Base-by-base conservation (phyloP, 1,140 invertebrate species). In the Hesperophylax magnus region DNA sequence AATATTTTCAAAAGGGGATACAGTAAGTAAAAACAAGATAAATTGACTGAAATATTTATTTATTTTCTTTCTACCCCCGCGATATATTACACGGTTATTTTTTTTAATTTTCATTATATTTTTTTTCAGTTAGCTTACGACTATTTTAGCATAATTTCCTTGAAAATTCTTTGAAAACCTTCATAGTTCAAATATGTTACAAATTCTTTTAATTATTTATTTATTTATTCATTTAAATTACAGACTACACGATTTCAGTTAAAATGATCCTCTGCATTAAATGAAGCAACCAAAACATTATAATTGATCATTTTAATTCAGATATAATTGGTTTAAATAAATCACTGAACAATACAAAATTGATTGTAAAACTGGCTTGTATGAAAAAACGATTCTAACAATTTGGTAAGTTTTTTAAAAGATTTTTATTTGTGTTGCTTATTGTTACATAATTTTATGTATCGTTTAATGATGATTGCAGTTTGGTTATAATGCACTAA, bases 151-250 rank as follows among this genome's bases (percentile, higher is more conserved):
- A 22, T 71, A 52, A 71, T 31, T 27, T 34, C 11, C n/a, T 53
- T 71, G 67, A 71, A 71, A 71, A 71, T 71, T 71, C 67, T 71
- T 71, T 71, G 67, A 71, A 71, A 71, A 71, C 67, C n/a, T 71
- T 53, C 67, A 8, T 53, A 71, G 18, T 18, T 52, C 39, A 47
- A 22, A 71, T 71, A 71, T 71, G n/a, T 71, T 71, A 71, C 67
- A 71, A 71, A 71, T 71, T 52, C 67, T 27, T 71, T 71, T 71
- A 71, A 71, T 53, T 58, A 31, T 67, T 67, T 67, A 67, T 67
- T 67, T 67, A 34, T 65, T 65, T 65, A 65, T 34, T 31, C 31
- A 67, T 67, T 67, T 67, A 67, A 47, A 67, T 67, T 71, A 71
- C 67, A 71, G 15, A 7, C 67, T 71, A 71, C n/a, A 71, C 24